Percentiles rank a stretch among this genome's conserved stretches.
Evolutionary conservation across 2,888 invertebrate species (phyloP).

Genomic region (Volucella zonaria): DNA sequence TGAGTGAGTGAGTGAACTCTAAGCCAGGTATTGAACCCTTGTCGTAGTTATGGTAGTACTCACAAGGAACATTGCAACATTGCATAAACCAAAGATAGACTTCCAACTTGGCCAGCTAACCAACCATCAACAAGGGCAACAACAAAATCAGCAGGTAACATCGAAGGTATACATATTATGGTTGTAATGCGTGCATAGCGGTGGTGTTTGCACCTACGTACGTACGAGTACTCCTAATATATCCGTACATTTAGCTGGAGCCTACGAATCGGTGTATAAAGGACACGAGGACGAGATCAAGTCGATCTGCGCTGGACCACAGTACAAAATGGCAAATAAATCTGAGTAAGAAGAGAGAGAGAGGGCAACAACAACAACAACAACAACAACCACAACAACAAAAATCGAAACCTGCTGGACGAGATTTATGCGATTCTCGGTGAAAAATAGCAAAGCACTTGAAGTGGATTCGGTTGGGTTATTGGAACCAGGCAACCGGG

Average conservation of each 20-base stretch:
- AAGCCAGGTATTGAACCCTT: constrained; percentile 69
- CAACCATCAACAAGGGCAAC: constrained; percentile 46
- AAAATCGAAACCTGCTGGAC: constrained; percentile 64
- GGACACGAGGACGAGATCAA: constrained; percentile 40
- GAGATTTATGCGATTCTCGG: constrained; percentile 66
- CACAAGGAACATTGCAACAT: constrained; percentile 31
- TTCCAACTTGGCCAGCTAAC: neutral
- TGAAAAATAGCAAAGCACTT: constrained; percentile 61
- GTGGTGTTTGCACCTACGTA: constrained; percentile 63
- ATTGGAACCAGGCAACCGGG: constrained; percentile 42
- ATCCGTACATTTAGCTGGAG: neutral
- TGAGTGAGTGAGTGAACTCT: constrained; percentile 67
- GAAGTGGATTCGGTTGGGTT: neutral
- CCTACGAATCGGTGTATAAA: constrained; percentile 27
- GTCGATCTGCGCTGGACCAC: constrained; percentile 48
- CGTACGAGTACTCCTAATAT: neutral
- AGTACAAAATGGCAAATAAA: constrained; percentile 9
- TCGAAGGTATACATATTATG: constrained; percentile 55
- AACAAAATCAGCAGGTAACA: constrained; percentile 40
- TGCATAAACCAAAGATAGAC: constrained; percentile 49
- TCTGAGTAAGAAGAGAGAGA: constrained; percentile 7
- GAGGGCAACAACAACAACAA: constrained; percentile 18
- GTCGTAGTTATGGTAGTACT: constrained; percentile 20
- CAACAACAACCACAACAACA: constrained; percentile 6
- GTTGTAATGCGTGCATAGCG: constrained; percentile 69